Conservation (phyloP, 2,888 invertebrate species). For the Hartigia nigra region DNA sequence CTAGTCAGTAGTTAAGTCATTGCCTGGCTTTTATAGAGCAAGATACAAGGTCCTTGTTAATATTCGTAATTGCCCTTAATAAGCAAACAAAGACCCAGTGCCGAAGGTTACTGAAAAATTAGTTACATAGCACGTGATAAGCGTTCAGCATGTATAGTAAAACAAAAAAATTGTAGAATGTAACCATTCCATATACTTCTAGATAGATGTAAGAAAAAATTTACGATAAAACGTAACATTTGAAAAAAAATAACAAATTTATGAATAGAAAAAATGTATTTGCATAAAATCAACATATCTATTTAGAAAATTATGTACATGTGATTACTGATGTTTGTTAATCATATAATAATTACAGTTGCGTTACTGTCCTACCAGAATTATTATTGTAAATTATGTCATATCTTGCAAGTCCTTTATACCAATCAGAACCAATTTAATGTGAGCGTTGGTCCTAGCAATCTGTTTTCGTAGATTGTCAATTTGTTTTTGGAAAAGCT, state of each 20-base stretch:
- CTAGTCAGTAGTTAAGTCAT: neutral
- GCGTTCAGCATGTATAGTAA: neutral
- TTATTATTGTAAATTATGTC: conserved; percentile 14
- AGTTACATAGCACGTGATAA: neutral
- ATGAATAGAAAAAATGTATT: neutral
- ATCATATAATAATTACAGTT: neutral
- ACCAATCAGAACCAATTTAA: conserved; percentile 80
- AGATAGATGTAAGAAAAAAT: neutral
- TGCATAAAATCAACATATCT: conserved; percentile 4
- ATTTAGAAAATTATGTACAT: conserved; percentile 10
- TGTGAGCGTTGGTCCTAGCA: conserved; percentile 79
- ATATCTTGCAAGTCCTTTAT: conserved; percentile 71
- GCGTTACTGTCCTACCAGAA: neutral
- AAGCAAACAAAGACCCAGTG: conserved; percentile 29
- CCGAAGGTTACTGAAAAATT: neutral
- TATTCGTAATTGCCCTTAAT: conserved; percentile 33
- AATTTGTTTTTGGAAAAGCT: conserved; percentile 73
- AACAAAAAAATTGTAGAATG: too few relatives aligned
- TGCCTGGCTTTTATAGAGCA: neutral
- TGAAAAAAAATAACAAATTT: conserved; percentile 6
- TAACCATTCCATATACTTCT: neutral
- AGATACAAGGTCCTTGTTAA: conserved; percentile 32
- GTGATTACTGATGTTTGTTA: neutral
- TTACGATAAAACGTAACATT: neutral
- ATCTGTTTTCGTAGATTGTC: conserved; percentile 75